Evolutionary conservation across 92 coral and sea anemone species (phyloP), one percentile per base, ranked within the genome.

Genomic region (Porites cylindrica): DNA sequence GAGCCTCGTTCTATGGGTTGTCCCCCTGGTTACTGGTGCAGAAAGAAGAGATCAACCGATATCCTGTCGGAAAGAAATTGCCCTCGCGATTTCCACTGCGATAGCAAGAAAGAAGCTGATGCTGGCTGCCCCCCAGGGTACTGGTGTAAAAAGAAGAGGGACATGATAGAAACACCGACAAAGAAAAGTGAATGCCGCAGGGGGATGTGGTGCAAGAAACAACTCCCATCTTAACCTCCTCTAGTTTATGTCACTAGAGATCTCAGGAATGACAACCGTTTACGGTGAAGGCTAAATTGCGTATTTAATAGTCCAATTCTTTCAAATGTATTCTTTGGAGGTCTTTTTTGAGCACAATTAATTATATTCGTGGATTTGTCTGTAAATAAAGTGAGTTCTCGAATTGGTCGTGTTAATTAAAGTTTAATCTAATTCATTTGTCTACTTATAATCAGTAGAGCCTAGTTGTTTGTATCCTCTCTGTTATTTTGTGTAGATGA

Each of bases 1-100:
- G 73, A 73, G 17, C 72, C 80, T 51, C 87, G 87, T 23, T 83
- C 87, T 21, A 56, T 82, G 54, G 58, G 23, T 64, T 95, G 98
- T 72, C 98, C 96, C 21, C 92, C 94, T 43, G 98, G 98, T 23
- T 95, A 92, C 86, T 95, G 98, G 98, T 91, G 94, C 88, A 73
- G 92, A 32, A 86, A 76, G 58, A 88, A 88, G 64, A 88, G 91
- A 52, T 60, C 66, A 52, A 18, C 73, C 54, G 75, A 64, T 59
- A 26, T 75, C 1, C 61, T 60, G 7, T 67, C 77, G 23, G 66
- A 66, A 71, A 67, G 90, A 66, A 79, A 83, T 38, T 89, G 92
- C 64, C 92, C 89, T 6, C 7, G 12, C 0, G 53, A 78, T 2
- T 62, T 12, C 70, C 51, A 26, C 67, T 93, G 94, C 61, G 70